Base-by-base conservation (phyloP, 1,140 invertebrate genomes). In the Pogonomyrmex barbatus region DNA sequence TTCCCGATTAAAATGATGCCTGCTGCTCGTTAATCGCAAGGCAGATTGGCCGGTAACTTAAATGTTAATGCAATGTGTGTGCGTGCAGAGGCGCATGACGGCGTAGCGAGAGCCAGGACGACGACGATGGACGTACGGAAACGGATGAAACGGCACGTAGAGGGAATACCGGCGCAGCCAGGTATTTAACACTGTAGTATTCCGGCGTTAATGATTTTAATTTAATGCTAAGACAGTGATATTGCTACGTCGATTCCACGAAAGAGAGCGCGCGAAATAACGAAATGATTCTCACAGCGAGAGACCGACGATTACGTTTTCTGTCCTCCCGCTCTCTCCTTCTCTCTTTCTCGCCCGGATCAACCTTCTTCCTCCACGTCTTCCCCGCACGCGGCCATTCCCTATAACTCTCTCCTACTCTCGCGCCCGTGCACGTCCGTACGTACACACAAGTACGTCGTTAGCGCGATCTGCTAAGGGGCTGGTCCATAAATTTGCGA, bases 401-500 rank as follows among this genome's bases (percentile, higher is more conserved):
- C 73, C 67, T 87, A 76, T 87, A 85, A 68, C 54, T 79, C 73
- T 88, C 58, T 88, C 67, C 62, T 56, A 42, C 52, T 73, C 85
- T 79, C 73, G 85, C 67, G 62, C 85, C 56, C 60, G 60, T 67
- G 62, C 50, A 56, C 54, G 62, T 86, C 67, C 47, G 24, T 90
- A 90, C 76, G 86, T 89, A 83, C 71, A 62, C 79, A 88, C 88
- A 87, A 86, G 86, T 88, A 90, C 89, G 86, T 90, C 89, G 89
- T 90, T 90, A 90, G 71, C 82, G 88, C 88, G 88, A 90, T 90
- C 88, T 86, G 82, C 76, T 88, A 86, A 86, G 86, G 88, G 82
- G 89, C 89, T 88, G 88, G 86, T 90, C 86, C 88, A 89, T 92
- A 93, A 93, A 93, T 93, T 93, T 92, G 91, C 91, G 88, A 93